Evolutionary conservation across 2,113 vertebrate genomes (phyloP), one percentile per base, ranked within the genome.

Genomic region (Cyanoramphus novaezelandiae): DNA sequence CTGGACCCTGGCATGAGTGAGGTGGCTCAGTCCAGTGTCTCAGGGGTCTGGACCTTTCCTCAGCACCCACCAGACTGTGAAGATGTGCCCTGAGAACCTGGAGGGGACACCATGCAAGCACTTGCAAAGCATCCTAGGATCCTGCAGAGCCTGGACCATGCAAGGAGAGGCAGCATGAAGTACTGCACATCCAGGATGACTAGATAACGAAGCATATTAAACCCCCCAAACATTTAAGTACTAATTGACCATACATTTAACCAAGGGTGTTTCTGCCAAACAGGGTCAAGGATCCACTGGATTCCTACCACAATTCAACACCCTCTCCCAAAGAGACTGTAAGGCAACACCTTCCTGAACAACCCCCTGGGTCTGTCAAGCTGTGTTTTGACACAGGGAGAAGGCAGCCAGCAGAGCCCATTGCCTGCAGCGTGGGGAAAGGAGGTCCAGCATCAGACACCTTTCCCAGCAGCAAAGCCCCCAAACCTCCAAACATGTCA

Each of bases 21-120:
- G 24, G 29, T 6, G 23, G 33, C 12, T 82, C 2, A 0, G 25
- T 16, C 27, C 10, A 1, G 19, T 15, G 14, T 10, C 9, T 2
- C 2, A 8, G 29, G 21, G 13, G 1, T 10, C 35, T 2, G 3
- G 29, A 52, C 37, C 65, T 21, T 67, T 23, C 37, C 60, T 50
- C 74, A 78, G 39, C 60, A 77, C 33, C 52, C 44, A 39, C 17
- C 23, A 62, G 27, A 25, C 1, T 2, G 23, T 9, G 29, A 79
- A 70, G 46, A 2, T 52, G 8, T n/a, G 43, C 27, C 35, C 63
- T 31, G 14, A 68, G 21, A n/a, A 80, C 24, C 47, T 53, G 13
- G 18, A 10, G 10, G 12, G 6, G 10, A 53, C 52, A 64, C 39
- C 31, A 33, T 2, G 1, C 7, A 46, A 67, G 57, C 57, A 77